These are phyloP conservation scores for Scaptomyza reducta DNA, from an alignment of 2,888 invertebrate species.

Conservation along the genomic window DNA sequence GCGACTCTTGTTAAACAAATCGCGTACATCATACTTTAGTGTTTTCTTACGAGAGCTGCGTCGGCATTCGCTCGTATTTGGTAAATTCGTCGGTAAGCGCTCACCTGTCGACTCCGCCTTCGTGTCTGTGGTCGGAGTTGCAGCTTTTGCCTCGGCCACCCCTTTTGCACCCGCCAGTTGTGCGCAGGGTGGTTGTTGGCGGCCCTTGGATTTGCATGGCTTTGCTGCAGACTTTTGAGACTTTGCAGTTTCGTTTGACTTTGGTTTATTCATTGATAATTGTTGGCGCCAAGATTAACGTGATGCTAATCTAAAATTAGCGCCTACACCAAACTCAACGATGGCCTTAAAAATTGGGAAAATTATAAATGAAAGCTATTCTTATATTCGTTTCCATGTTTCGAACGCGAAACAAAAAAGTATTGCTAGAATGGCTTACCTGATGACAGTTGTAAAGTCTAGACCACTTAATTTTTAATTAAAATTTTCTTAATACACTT, in stretches of 20 bases:
- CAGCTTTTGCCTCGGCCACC: neutral
- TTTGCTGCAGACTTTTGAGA: neutral
- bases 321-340: neutral
- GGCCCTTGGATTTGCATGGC: conserved; percentile 10
- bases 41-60: conserved; percentile 83
- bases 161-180: neutral
- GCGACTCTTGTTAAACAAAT: conserved; percentile 80
- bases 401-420: too few species aligned
- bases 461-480: neutral
- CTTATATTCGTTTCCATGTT: neutral
- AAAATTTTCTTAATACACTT: conserved; percentile 4
- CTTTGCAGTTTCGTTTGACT: neutral
- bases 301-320: neutral
- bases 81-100: neutral
- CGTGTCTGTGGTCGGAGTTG: neutral
- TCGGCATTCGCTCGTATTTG: conserved; percentile 65
- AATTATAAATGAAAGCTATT: neutral
- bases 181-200: neutral
- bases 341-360: neutral
- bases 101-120: neutral
- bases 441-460: neutral
- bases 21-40: conserved; percentile 81
- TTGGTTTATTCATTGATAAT: conserved; percentile 24
- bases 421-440: neutral
- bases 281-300: conserved; percentile 28